These are phyloP conservation scores for Didymodactylos carnosus DNA, from an alignment of 2,888 invertebrate species.

Conservation along the genomic window DNA sequence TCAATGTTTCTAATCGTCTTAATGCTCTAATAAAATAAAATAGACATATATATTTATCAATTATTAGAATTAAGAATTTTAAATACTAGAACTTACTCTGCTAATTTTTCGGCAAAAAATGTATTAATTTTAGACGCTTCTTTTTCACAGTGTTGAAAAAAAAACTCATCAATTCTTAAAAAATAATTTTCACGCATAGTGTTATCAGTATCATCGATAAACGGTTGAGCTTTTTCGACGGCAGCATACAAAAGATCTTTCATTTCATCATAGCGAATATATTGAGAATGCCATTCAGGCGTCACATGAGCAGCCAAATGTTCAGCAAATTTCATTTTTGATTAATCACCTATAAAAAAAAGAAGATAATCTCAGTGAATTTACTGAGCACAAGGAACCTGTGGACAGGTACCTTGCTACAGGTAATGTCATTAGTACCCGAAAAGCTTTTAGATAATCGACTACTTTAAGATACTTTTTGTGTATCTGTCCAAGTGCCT, in stretches of 20 bases:
- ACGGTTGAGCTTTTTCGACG: not conserved
- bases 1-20: not conserved
- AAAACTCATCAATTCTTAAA: constrained; percentile 68
- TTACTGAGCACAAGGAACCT: too few relatives aligned
- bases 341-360: too few relatives aligned
- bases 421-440: too few relatives aligned
- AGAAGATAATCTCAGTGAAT: too few relatives aligned
- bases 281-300: constrained; percentile 99
- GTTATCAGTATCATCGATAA: constrained; percentile 54
- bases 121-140: constrained; percentile 89
- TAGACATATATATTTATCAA: too few relatives aligned
- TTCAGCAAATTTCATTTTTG: constrained; percentile 85
- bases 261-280: constrained; percentile 28
- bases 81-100: not conserved
- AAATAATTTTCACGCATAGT: constrained; percentile 41
- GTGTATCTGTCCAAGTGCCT: too few relatives aligned
- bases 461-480: too few relatives aligned
- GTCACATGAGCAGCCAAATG: constrained; percentile 91
- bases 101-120: constrained; percentile 63
- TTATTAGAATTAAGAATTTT: too few relatives aligned
- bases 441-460: too few relatives aligned
- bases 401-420: too few relatives aligned
- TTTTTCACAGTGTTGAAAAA: constrained; percentile 71
- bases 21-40: too few relatives aligned
- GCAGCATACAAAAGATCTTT: constrained; percentile 16